Conservation (phyloP, 2,113 vertebrate species). For the Zosterops borbonicus region DNA sequence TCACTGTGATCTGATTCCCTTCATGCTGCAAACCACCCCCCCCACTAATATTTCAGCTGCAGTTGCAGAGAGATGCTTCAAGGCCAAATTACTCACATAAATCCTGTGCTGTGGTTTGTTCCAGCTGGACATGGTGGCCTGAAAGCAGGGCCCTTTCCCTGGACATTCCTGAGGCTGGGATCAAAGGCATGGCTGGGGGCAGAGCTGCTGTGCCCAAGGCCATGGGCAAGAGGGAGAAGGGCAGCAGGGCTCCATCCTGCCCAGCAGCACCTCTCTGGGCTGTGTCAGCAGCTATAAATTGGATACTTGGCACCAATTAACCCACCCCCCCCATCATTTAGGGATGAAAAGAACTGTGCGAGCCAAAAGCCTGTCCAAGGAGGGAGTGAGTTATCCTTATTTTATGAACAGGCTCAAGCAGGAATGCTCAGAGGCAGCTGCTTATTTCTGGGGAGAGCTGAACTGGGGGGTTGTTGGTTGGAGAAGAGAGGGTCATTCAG, state of each 20-base stretch:
- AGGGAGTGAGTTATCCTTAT: background rate
- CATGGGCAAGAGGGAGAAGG: background rate
- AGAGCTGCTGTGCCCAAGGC: background rate
- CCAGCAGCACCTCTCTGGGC: background rate
- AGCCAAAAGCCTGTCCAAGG: background rate
- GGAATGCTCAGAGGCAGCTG: conserved; percentile 17
- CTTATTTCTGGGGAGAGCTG: conserved; percentile 17
- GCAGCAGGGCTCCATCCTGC: background rate
- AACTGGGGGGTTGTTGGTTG: background rate
- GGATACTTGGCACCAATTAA: background rate
- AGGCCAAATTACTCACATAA: background rate
- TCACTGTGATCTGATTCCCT: background rate
- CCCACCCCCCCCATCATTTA: background rate
- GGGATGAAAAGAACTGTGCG: background rate
- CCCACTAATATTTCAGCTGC: background rate
- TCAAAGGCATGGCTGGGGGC: background rate
- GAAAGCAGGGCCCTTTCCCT: background rate
- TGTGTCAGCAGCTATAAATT: background rate
- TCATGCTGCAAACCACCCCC: background rate
- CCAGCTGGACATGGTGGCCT: background rate
- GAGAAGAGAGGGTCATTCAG: conserved; percentile 24
- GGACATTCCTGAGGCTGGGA: conserved; percentile 3
- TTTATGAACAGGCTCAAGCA: background rate
- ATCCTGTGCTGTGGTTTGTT: background rate
- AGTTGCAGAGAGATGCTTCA: background rate